phyloP scores from a whole-genome alignment of 1,140 invertebrate genomes.

The Branchinecta lindahli region DNA sequence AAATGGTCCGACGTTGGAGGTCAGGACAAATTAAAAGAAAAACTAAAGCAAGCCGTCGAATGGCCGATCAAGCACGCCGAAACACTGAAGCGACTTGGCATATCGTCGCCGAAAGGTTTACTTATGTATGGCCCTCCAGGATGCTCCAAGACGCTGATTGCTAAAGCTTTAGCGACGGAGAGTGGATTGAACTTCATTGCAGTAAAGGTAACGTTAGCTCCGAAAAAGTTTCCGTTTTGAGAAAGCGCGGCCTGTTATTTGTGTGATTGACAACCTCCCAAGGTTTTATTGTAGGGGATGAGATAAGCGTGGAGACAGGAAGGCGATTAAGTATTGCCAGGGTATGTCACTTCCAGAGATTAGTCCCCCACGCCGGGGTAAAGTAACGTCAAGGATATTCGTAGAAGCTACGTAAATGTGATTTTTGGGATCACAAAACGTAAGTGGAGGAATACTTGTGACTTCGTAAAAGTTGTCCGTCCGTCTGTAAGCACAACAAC shows the following conservation, averaged over 20 bases:
- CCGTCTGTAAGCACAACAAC: too few species aligned
- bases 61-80: conserved; percentile 83
- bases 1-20: conserved; percentile 89
- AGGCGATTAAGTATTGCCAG: too few species aligned
- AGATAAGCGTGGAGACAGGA: too few species aligned
- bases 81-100: conserved; percentile 72
- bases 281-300: neutral
- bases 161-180: conserved; percentile 83
- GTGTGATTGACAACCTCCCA: conserved; percentile 48
- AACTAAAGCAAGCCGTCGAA: conserved; percentile 74
- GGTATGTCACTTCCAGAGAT: too few species aligned
- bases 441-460: too few species aligned
- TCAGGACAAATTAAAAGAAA: conserved; percentile 65
- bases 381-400: too few species aligned
- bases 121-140: conserved; percentile 95
- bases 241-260: conserved; percentile 36
- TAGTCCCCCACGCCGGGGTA: too few species aligned
- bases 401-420: too few species aligned
- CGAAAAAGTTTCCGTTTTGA: conserved; percentile 16
- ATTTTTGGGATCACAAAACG: too few species aligned
- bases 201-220: conserved; percentile 47
- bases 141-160: conserved; percentile 93
- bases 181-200: conserved; percentile 83
- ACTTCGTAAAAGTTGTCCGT: too few species aligned
- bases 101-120: conserved; percentile 82